phyloP scores from a whole-genome alignment of 2,797 vertebrate genomes.

The Hypotaenidia philippensis region DNA sequence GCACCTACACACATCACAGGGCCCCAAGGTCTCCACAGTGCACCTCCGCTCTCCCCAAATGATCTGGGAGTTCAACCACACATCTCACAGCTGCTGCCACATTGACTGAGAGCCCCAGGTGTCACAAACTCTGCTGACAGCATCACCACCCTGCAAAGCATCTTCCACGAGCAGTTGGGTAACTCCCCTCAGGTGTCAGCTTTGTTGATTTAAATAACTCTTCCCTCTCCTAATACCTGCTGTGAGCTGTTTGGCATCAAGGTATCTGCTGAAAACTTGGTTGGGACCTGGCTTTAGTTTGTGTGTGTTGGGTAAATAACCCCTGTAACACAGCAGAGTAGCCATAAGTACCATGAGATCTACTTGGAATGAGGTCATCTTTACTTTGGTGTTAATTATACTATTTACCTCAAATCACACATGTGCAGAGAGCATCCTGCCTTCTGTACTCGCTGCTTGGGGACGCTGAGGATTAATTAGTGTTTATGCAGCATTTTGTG shows the following conservation, averaged over 20 bases:
- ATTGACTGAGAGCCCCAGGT: accelerated
- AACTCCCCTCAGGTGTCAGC: neutral
- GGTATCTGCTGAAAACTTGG: neutral
- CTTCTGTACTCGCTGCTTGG: conserved; percentile 48
- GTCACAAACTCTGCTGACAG: neutral
- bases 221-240: neutral
- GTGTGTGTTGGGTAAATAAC: neutral
- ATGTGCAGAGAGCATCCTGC: conserved; percentile 34
- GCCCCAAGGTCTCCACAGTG: accelerated
- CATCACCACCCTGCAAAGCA: neutral
- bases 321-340: neutral
- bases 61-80: neutral
- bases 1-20: neutral
- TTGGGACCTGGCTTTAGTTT: neutral
- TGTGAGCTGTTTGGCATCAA: neutral
- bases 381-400: conserved; percentile 23
- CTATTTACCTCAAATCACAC: conserved; percentile 18
- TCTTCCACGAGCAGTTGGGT: neutral
- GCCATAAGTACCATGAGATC: neutral
- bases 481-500: conserved; percentile 68
- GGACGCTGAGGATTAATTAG: conserved; percentile 67
- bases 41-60: accelerated
- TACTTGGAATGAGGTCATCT: neutral
- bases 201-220: neutral
- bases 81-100: neutral